Evolutionary conservation across 2,888 invertebrate genomes (phyloP), one percentile per base, ranked within the genome.

Genomic region (Exocentrus adspersus): DNA sequence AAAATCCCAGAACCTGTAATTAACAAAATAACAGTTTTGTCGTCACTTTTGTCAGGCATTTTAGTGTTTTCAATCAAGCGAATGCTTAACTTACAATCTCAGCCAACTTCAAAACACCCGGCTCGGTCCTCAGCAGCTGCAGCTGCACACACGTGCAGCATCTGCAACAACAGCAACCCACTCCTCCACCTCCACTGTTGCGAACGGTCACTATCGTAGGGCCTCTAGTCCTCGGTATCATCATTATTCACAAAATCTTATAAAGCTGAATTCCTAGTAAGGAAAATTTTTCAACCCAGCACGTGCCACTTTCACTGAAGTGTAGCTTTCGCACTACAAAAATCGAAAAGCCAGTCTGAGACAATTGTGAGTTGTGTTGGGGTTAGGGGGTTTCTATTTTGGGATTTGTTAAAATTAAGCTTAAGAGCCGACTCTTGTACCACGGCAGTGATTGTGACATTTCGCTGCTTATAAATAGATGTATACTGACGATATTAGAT

Each of bases 61-160:
- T 37, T 37, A 24, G 4, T 24, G 7, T 24, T 24, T 30, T 30
- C 1, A 1, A 43, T n/a, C n/a, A n/a, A n/a, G n/a, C n/a, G n/a
- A n/a, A n/a, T n/a, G n/a, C n/a, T 45, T 19, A 60, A 86, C 88
- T 86, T 85, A 92, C 92, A 74, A 92, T 86, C 87, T 94, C 91
- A 66, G 87, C 84, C 1, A 93, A 77, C 83, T 94, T 94, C 50
- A 93, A 83, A 21, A 92, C 79, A 14, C 94, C 94, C 32, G 90
- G 88, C 69, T 88, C 86, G 0, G 90, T 88, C 45, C 88, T 89
- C 10, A 94, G 82, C 79, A 93, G 92, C 42, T 89, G 88, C 56
- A 93, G 86, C 80, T 94, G 90, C 60, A 94, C 83, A 78, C 94
- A 94, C 14, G 92, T 90, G 77, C 92, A 93, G 76, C 93, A 90